Evolutionary conservation across 1,140 invertebrate genomes (phyloP).

Genomic region (Helicoverpa armigera): DNA sequence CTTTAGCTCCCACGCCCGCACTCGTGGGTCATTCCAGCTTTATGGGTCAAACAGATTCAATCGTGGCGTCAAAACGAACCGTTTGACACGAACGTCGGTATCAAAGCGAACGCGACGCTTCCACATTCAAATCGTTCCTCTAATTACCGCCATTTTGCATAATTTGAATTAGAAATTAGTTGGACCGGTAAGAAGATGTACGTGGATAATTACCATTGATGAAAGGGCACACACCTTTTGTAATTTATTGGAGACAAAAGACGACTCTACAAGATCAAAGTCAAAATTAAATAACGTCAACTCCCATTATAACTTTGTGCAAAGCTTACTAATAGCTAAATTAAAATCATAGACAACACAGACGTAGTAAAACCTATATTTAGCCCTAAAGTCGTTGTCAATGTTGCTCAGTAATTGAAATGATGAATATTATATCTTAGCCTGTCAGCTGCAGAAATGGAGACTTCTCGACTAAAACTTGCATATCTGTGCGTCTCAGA

Average conservation of each 20-base stretch:
- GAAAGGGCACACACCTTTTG: no score
- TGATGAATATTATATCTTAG: slow-evolving; percentile 40
- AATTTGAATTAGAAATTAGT: slow-evolving; percentile 19
- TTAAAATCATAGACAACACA: background rate
- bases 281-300: no score
- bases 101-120: slow-evolving; percentile 43
- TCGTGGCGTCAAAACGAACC: slow-evolving; percentile 38
- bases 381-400: slow-evolving; percentile 1
- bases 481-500: background rate
- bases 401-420: slow-evolving; percentile 23
- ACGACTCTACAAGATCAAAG: no score
- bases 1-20: slow-evolving; percentile 42
- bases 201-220: slow-evolving; percentile 1
- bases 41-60: slow-evolving; percentile 49
- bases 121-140: slow-evolving; percentile 39
- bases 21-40: slow-evolving; percentile 40
- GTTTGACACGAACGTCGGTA: slow-evolving; percentile 21
- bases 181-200: background rate
- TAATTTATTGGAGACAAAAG: no score
- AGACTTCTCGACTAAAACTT: slow-evolving; percentile 1
- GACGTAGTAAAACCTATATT: background rate
- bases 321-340: background rate
- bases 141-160: slow-evolving; percentile 46
- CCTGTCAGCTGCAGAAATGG: background rate
- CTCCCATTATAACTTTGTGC: no score